Base-by-base conservation (phyloP, 2,113 vertebrate species). In the Herpetotheres cachinnans region DNA sequence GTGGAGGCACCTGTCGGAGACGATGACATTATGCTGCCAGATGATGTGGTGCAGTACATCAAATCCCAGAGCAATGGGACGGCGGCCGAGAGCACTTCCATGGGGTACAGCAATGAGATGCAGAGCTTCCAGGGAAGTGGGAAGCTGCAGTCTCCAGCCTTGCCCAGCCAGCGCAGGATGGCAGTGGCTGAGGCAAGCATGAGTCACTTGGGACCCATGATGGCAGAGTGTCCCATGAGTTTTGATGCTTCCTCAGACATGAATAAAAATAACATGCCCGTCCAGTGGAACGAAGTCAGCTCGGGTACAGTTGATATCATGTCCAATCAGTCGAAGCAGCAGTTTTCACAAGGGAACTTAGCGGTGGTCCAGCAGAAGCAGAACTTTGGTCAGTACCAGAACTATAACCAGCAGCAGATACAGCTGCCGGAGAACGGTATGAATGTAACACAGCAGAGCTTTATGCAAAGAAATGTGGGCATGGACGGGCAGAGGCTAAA, bases 231-330 rank as follows among this genome's bases (percentile, higher is more conserved):
- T 87, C 98, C 98, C 81, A 90, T 98, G 89, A 98, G 96, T 88
- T 98, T 98, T 9, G 97, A 97, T 24, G 17, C 95, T 32, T 63
- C 98, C n/a, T 97, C 98, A 40, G 97, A 94, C 88, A 81, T 98
- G 63, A 99, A 95, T 91, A 99, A 99, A 94, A 99, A 97, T 74
- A 99, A 98, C 96, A 99, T 99, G 99, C 99, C 99, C 0, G 99
- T 99, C 47, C 99, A 99, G 91, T 99, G 99, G 99, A 99, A 99
- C 0, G 99, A 99, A 95, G 99, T 99, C 94, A 99, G 99, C 97
- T 99, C 99, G 0, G 99, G 99, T 63, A 99, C 99, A 0, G 97
- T 99, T 94, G 99, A 99, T 55, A 36, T 97, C 20, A 94, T 98
- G 67, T 89, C 98, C 67, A 98, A 97, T 92, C 98, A 99, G 65